A percentile compares a stretch with the other conserved stretches of the same genome.
Conservation (phyloP, 2,113 vertebrate genomes). For the Tinamus guttatus region DNA sequence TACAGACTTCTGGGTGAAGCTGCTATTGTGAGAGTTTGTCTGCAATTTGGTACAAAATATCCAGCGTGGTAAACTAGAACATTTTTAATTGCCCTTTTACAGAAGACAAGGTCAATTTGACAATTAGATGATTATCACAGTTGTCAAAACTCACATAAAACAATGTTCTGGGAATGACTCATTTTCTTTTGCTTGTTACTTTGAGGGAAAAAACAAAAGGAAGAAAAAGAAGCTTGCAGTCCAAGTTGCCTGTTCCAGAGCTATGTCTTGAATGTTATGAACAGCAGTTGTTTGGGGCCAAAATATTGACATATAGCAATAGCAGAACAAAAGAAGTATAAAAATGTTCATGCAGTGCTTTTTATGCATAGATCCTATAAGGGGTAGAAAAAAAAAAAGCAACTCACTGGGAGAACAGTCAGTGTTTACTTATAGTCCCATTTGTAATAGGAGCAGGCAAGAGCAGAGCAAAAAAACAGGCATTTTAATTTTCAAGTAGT, state of each 20-base stretch:
- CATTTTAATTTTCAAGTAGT: too few species aligned
- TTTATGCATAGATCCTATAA: background rate
- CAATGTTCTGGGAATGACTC: background rate
- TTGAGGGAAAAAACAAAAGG: background rate
- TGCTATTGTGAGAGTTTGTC: background rate
- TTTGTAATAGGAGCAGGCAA: too few species aligned
- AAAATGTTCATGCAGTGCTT: background rate
- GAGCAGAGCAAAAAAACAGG: too few species aligned
- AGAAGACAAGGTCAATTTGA: background rate
- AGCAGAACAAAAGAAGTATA: background rate
- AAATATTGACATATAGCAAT: background rate
- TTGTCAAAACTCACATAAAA: background rate
- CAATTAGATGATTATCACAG: background rate
- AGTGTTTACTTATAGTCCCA: too few species aligned
- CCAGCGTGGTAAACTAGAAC: background rate
- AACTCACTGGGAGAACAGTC: too few species aligned
- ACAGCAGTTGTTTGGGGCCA: background rate
- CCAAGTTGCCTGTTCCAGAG: background rate
- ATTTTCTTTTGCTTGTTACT: background rate
- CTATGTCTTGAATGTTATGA: background rate
- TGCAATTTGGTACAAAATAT: background rate
- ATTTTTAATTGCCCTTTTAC: background rate
- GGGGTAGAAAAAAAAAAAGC: background rate
- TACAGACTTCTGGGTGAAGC: background rate
- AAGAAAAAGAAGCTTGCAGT: rapidly evolving